Percentiles rank a stretch among this genome's conserved stretches.
These are phyloP conservation scores for Exephanes ischioxanthus DNA, from an alignment of 2,888 invertebrate species.

Conservation along the genomic window DNA sequence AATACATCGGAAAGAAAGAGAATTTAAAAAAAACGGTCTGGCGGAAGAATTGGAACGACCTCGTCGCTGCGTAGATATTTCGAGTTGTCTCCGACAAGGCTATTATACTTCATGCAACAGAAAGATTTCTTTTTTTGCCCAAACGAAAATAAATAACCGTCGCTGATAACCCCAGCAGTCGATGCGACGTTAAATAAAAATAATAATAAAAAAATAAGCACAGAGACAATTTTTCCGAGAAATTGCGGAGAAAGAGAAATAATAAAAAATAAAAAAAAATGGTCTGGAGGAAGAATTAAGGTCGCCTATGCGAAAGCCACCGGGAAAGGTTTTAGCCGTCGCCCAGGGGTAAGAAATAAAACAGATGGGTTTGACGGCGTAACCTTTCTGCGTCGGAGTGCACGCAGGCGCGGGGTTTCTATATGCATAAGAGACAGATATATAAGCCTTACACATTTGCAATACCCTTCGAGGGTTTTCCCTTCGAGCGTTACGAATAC, in stretches of 20 bases:
- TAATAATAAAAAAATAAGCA: too few relatives aligned
- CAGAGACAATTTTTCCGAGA: not conserved
- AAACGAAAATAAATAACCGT: too few relatives aligned
- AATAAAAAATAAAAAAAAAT: too few relatives aligned
- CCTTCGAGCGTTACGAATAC: not conserved
- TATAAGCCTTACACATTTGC: not conserved
- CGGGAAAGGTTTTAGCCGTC: constrained; percentile 3
- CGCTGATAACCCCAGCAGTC: too few relatives aligned
- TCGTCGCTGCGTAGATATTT: too few relatives aligned
- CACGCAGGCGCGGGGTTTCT: not conserved
- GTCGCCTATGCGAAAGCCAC: not conserved
- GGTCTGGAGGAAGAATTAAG: not conserved
- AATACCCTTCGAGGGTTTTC: not conserved
- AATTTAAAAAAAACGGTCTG: too few relatives aligned
- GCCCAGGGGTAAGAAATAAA: not conserved
- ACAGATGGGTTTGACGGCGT: not conserved
- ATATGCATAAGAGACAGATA: not conserved
- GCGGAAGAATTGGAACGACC: too few relatives aligned
- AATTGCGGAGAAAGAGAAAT: not conserved
- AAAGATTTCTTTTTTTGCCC: too few relatives aligned
- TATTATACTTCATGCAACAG: too few relatives aligned
- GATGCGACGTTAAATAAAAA: too few relatives aligned
- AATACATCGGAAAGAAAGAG: too few relatives aligned
- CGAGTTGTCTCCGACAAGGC: too few relatives aligned
- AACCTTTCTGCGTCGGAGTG: constrained; percentile 3